Percentiles rank a stretch among this genome's conserved stretches.
These are phyloP conservation scores for Drosophila nigrodunni DNA, from an alignment of 1,140 invertebrate species.

Conservation along the genomic window DNA sequence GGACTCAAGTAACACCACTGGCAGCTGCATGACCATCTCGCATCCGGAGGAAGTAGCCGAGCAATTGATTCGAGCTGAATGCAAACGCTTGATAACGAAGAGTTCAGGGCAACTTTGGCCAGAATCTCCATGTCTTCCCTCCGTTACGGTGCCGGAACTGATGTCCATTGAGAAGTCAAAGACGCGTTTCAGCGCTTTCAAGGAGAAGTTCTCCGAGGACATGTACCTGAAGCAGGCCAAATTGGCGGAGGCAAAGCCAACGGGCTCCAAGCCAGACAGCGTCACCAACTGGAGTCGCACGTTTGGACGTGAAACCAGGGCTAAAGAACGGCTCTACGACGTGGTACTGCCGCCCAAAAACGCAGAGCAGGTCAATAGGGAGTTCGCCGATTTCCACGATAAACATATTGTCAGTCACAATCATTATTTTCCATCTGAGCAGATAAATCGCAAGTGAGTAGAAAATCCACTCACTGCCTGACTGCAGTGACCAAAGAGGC, in stretches of 20 bases:
- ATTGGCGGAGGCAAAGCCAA: constrained; percentile 51
- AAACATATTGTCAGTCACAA: constrained; percentile 71
- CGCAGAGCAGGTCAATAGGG: constrained; percentile 57
- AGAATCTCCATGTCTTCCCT: constrained; percentile 30
- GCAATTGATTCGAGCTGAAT: constrained; percentile 35
- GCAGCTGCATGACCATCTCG: constrained; percentile 26
- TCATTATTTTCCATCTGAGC: constrained; percentile 73
- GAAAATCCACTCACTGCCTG: background rate
- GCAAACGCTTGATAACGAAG: constrained; percentile 8
- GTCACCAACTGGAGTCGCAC: constrained; percentile 63
- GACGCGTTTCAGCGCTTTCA: constrained; percentile 66
- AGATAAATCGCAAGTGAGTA: constrained; percentile 60
- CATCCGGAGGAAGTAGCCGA: constrained; percentile 61
- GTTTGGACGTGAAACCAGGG: constrained; percentile 43
- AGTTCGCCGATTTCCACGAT: constrained; percentile 58
- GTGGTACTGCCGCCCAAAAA: constrained; percentile 61
- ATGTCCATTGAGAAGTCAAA: constrained; percentile 58
- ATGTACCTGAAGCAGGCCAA: constrained; percentile 59
- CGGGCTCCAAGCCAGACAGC: constrained; percentile 59
- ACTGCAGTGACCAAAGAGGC: too few species aligned
- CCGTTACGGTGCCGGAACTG: constrained; percentile 41
- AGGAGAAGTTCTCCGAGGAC: constrained; percentile 72
- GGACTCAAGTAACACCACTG: background rate
- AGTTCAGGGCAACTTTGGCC: background rate
- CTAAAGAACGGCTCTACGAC: constrained; percentile 37